Percentiles rank a stretch among this genome's conserved stretches.
Evolutionary conservation across 2,797 vertebrate genomes (phyloP).

Genomic region (Pseudochirops cupreus): DNA sequence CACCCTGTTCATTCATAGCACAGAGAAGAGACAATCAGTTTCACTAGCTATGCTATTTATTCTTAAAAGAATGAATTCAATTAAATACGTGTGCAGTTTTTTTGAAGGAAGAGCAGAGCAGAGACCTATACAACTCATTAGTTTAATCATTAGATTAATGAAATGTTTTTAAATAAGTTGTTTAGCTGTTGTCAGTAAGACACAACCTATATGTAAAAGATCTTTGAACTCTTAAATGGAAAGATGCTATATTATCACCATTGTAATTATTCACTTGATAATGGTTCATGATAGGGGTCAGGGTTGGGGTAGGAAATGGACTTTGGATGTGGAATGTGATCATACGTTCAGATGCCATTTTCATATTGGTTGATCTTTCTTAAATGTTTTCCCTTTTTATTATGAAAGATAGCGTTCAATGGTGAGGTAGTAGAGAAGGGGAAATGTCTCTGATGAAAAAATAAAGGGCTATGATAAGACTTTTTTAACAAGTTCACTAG

Average conservation of each 20-base stretch:
- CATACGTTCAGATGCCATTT: not conserved
- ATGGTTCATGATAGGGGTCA: not conserved
- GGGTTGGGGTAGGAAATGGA: not conserved
- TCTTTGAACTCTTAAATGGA: constrained; percentile 24
- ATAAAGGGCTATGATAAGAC: not conserved
- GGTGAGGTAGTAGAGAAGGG: not conserved
- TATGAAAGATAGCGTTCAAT: not conserved
- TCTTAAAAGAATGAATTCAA: constrained; percentile 43
- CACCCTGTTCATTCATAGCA: not conserved
- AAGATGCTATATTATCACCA: constrained; percentile 30
- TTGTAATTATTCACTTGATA: constrained; percentile 18
- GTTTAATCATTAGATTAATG: constrained; percentile 19
- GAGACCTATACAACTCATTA: not conserved
- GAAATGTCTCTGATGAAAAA: not conserved
- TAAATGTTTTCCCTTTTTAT: not conserved
- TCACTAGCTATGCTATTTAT: constrained; percentile 18
- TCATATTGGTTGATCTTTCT: not conserved
- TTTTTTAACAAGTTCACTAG: not conserved
- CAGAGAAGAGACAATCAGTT: not conserved
- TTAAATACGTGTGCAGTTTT: constrained; percentile 46
- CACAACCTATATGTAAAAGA: constrained; percentile 4
- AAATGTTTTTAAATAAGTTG: constrained; percentile 38
- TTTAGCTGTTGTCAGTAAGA: not conserved
- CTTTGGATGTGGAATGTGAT: not conserved
- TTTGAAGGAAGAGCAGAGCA: constrained; percentile 23